phyloP scores from a whole-genome alignment of 2,797 vertebrate genomes.

The Sebastes kiyomatsui region DNA sequence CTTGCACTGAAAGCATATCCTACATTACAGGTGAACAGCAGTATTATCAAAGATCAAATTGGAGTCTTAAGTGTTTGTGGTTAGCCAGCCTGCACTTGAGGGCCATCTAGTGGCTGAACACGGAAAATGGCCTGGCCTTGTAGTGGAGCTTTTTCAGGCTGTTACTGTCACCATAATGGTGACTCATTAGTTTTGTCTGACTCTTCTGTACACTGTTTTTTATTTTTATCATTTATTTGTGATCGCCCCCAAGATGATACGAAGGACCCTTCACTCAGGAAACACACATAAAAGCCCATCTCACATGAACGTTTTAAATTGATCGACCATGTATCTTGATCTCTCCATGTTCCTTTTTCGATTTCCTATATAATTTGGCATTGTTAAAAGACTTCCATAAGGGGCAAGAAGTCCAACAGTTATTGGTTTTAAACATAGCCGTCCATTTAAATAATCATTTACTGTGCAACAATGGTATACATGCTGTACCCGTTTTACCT shows the following conservation, averaged over 20 bases:
- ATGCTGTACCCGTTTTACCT: slow-evolving; percentile 55
- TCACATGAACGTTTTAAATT: slow-evolving; percentile 48
- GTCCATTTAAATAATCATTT: slow-evolving; percentile 69
- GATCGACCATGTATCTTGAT: slow-evolving; percentile 30
- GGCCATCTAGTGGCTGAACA: slow-evolving; percentile 74
- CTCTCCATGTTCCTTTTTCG: slow-evolving; percentile 53
- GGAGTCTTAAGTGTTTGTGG: slow-evolving; percentile 60
- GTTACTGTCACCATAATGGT: slow-evolving; percentile 54
- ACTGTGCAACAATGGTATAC: slow-evolving; percentile 63
- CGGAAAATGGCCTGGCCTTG: slow-evolving; percentile 55
- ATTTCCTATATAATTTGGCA: slow-evolving; percentile 40
- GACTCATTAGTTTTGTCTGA: slow-evolving; percentile 61
- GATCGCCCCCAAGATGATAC: slow-evolving; percentile 66
- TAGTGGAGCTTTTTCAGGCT: slow-evolving; percentile 66
- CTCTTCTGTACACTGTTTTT: slow-evolving; percentile 69
- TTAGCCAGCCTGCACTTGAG: slow-evolving; percentile 61
- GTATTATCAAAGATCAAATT: slow-evolving; percentile 85
- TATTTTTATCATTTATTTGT: slow-evolving; percentile 51
- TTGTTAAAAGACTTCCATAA: slow-evolving; percentile 36
- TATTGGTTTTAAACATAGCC: slow-evolving; percentile 55
- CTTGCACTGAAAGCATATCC: slow-evolving; percentile 87
- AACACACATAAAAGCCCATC: slow-evolving; percentile 65
- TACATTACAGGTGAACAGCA: slow-evolving; percentile 78
- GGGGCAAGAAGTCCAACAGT: slow-evolving; percentile 50
- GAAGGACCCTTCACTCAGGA: slow-evolving; percentile 80